phyloP scores from a whole-genome alignment of 2,888 invertebrate species.

The Lasiommata megera region DNA sequence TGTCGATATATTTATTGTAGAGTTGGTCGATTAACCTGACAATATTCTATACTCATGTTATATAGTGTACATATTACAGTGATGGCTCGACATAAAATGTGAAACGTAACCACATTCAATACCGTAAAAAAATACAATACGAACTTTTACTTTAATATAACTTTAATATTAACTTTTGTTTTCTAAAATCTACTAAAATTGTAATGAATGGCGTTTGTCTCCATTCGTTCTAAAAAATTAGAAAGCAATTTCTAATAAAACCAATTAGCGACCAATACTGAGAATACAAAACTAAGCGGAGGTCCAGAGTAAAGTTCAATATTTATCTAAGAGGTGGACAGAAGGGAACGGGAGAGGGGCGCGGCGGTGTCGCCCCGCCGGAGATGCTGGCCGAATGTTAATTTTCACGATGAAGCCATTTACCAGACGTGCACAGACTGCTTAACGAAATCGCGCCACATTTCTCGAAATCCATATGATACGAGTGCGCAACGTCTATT shows the following conservation, averaged over 20 bases:
- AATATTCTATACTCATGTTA: no score
- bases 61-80: no score
- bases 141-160: no score
- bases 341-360: conserved; percentile 37
- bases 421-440: conserved; percentile 61
- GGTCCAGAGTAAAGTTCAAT: conserved; percentile 67
- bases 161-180: no score
- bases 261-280: conserved; percentile 43
- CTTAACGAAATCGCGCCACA: conserved; percentile 59
- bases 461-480: conserved; percentile 66
- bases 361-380: conserved; percentile 26
- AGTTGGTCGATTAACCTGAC: no score
- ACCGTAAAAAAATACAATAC: no score
- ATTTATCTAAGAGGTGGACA: conserved; percentile 54
- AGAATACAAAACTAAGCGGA: conserved; percentile 63
- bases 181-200: no score
- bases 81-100: no score
- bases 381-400: conserved; percentile 73
- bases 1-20: not conserved
- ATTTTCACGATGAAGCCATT: conserved; percentile 77
- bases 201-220: no score
- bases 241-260: conserved; percentile 43
- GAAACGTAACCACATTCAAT: no score
- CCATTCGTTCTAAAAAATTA: conserved; percentile 15
- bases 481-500: conserved; percentile 58